Evolutionary conservation across 2,797 vertebrate species (phyloP), one percentile per base, ranked within the genome.

Genomic region (Rhinichthys osculus): DNA sequence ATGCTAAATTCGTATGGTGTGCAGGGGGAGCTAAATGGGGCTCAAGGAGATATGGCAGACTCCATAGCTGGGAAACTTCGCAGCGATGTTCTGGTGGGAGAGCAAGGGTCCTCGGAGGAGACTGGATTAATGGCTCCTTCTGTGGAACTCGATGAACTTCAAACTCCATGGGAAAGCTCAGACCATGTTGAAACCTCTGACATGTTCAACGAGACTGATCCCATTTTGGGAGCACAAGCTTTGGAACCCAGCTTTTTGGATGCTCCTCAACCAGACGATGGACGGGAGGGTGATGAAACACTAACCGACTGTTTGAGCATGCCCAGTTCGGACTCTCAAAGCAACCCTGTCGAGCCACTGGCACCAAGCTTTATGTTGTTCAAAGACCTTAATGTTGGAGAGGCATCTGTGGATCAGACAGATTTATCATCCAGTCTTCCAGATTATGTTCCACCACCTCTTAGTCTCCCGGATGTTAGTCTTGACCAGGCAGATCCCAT

Each of bases 1-100:
- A 96, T 96, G 96, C 93, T 96, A n/a, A 96, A 96, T 91, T 95
- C 95, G 0, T 96, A 96, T 8, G 94, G 92, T 0, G 93, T 95
- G 0, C 94, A 93, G 0, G 94, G 91, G 3, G 78, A 92, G 0
- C 93, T 92, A 54, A 85, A 82, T 72, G 88, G 90, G 9, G 19
- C 86, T 74, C 88, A 90, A 33, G 88, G 87, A 54, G 91, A 92
- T 83, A 87, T 90, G 82, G 86, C 92, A 0, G 90, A 92, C 57
- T 89, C 91, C 83, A 93, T 96, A 2, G 93, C 94, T 30, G 94
- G 93, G 1, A 95, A 95, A 78, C 90, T 96, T 14, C 91, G 95
- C 77, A 95, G 95, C 0, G 95, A 96, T 21, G 95, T 96, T 81
- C 91, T 96, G 0, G 95, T 96, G 0, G 95, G 95, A 0, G 95